Evolutionary conservation across 2,113 vertebrate genomes (phyloP), one percentile per base, ranked within the genome.

Genomic region (Acrocephalus arundinaceus): DNA sequence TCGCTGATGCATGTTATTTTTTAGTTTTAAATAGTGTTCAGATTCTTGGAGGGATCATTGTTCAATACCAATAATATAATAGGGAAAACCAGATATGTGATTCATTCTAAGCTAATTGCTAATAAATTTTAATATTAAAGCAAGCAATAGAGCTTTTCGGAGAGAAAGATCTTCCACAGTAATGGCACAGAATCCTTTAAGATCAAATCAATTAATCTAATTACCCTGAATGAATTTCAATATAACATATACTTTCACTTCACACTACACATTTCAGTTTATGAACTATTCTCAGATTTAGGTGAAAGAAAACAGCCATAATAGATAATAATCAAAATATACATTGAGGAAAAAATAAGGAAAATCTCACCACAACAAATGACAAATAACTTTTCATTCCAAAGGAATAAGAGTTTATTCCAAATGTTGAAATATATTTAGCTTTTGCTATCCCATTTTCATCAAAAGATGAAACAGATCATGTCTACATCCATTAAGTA

Each of bases 401-500:
- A 16, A 43, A 39, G 5, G 30, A 70, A 20, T 20, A 75, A 18
- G 18, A 87, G 6, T 77, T 85, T 91, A 52, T 70, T 91, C 30
- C 33, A 70, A 87, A 70, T 23, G 17, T 39, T 85, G 82, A 30
- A 93, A 66, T 22, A 49, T 3, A 0, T 52, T 90, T 75, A 43
- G 27, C 14, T 46, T 76, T 84, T 61, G 39, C 37, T 86, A 37
- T 24, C 17, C 45, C 61, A 59, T 77, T 73, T 84, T 85, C 59
- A 49, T 84, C 79, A 90, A 75, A 71, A 59, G 73, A 72, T 81
- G 43, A 83, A 90, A 54, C 31, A 86, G 67, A 84, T 87, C 85
- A 67, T 93, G 72, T 67, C 79, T 84, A 57, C 85, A 96, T 75
- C 57, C n/a, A 94, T 90, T 95, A 95, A 85, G 74, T 2, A 6